phyloP scores from a whole-genome alignment of 53 echinoderm and acorn worm species.

The Henricia sp. region DNA sequence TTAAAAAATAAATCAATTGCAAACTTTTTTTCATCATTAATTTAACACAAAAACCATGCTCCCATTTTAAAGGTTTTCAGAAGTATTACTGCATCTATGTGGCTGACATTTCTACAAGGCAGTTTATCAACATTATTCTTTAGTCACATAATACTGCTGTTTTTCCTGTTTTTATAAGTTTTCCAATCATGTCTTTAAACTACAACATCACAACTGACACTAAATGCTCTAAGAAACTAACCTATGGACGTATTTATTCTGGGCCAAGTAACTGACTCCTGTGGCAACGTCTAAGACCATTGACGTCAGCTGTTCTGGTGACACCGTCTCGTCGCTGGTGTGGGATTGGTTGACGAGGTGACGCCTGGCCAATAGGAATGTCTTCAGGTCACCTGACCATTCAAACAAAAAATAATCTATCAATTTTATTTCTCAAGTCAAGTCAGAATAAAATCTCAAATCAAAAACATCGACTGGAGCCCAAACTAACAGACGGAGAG shows the following conservation, averaged over 20 bases:
- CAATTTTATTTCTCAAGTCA: too few relatives aligned
- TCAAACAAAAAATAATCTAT: background rate
- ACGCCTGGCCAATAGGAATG: constrained; percentile 84
- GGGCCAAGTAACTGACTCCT: constrained; percentile 82
- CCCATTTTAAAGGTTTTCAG: too few relatives aligned
- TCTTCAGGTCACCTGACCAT: constrained; percentile 88
- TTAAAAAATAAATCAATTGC: too few relatives aligned
- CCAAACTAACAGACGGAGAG: too few relatives aligned
- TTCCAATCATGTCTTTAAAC: background rate
- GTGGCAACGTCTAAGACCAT: constrained; percentile 94
- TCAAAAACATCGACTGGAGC: too few relatives aligned
- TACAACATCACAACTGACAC: too few relatives aligned
- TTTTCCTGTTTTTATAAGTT: too few relatives aligned
- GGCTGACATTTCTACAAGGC: too few relatives aligned
- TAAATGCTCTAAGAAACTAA: constrained; percentile 8
- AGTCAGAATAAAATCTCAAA: too few relatives aligned
- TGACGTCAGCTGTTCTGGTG: constrained; percentile 68
- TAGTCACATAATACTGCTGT: background rate
- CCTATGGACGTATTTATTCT: constrained; percentile 90
- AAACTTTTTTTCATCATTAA: too few relatives aligned
- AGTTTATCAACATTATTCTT: background rate
- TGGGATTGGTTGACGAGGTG: constrained; percentile 71
- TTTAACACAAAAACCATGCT: too few relatives aligned
- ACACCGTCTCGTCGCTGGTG: constrained; percentile 47
- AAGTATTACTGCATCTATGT: too few relatives aligned